A percentile compares a stretch with the other conserved stretches of the same genome.
Evolutionary conservation across 1,140 invertebrate species (phyloP).

Genomic region (Bemisia tabaci): DNA sequence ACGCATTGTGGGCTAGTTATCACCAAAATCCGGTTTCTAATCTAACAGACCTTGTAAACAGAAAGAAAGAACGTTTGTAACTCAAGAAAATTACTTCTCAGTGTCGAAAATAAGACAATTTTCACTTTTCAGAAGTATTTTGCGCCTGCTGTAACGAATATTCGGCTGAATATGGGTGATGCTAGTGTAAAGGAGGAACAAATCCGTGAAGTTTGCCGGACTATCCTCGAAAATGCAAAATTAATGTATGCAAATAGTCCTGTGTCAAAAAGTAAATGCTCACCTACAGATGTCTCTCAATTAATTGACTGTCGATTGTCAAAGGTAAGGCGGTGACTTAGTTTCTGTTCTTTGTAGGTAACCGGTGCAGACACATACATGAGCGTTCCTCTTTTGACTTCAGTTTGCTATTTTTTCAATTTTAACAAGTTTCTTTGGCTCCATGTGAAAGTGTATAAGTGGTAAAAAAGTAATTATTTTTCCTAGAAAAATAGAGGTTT

Average conservation of each 20-base stretch:
- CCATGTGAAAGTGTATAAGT: no score
- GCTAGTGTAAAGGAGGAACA: constrained; percentile 58
- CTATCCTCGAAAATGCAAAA: constrained; percentile 66
- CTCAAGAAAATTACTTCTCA: no score
- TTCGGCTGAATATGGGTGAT: constrained; percentile 54
- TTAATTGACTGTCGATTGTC: constrained; percentile 13
- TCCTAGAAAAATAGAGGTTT: no score
- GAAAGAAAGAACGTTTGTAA: no score
- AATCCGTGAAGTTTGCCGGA: constrained; percentile 52
- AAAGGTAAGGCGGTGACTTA: constrained; percentile 5
- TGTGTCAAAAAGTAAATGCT: constrained; percentile 31
- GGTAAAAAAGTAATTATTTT: no score
- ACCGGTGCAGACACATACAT: neutral
- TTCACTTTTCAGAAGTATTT: constrained; percentile 49
- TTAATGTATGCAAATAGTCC: constrained; percentile 42
- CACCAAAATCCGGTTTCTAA: no score
- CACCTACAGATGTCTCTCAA: constrained; percentile 34
- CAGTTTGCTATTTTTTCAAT: no score
- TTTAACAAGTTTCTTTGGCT: no score
- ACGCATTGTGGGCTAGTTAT: no score
- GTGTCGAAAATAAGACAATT: no score
- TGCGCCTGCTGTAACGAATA: constrained; percentile 63
- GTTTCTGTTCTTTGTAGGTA: constrained; percentile 1
- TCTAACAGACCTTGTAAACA: no score
- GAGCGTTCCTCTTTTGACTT: no score